These are phyloP conservation scores for Bombus impatiens DNA, from an alignment of 1,140 invertebrate species.

Conservation along the genomic window DNA sequence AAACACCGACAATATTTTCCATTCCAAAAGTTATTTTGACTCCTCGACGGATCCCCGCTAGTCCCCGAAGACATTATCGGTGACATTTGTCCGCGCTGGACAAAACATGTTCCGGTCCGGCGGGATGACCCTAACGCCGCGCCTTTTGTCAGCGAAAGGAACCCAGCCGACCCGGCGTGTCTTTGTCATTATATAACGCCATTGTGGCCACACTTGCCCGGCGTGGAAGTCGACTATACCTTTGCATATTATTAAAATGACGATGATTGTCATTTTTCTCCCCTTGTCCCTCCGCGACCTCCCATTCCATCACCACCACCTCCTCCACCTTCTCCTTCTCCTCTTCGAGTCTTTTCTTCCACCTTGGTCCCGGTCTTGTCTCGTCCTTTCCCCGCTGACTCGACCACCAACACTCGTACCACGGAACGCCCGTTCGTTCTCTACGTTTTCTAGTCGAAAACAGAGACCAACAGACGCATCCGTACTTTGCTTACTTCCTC, in stretches of 20 bases:
- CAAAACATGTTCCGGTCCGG: conserved; percentile 83
- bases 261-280: conserved; percentile 82
- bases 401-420: neutral
- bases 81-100: conserved; percentile 78
- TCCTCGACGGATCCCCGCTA: neutral
- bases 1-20: conserved; percentile 34
- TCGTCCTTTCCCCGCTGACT: neutral
- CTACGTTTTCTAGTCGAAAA: neutral
- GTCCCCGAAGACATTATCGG: conserved; percentile 75
- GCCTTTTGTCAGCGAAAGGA: conserved; percentile 82
- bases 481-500: neutral
- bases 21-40: conserved; percentile 23
- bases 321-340: neutral
- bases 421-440: neutral
- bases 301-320: neutral
- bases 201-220: conserved; percentile 82
- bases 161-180: conserved; percentile 77
- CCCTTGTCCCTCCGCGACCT: neutral
- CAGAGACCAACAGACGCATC: neutral
- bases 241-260: conserved; percentile 78
- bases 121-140: conserved; percentile 82
- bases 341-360: neutral
- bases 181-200: conserved; percentile 83
- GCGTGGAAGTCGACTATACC: conserved; percentile 77
- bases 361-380: neutral